Evolutionary conservation across 1,140 invertebrate genomes (phyloP).

Genomic region (Cryptotermes secundus): DNA sequence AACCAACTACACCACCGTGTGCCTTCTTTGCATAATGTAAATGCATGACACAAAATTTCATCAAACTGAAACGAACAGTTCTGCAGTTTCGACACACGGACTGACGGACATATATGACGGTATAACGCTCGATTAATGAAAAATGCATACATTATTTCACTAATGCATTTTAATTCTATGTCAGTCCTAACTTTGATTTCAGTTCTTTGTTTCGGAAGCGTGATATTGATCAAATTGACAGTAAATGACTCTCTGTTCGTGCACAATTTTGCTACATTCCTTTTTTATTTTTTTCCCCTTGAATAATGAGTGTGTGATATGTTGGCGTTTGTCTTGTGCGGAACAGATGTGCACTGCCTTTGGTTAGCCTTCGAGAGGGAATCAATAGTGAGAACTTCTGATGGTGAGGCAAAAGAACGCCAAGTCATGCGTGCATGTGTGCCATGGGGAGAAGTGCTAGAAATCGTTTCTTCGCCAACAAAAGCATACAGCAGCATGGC

Average conservation of each 20-base stretch:
- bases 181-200: too few species aligned
- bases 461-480: neutral
- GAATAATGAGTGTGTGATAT: neutral
- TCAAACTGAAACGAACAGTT: too few species aligned
- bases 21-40: too few species aligned
- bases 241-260: neutral
- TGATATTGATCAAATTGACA: too few species aligned
- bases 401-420: neutral
- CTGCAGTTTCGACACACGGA: too few species aligned
- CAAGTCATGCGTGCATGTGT: neutral
- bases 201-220: too few species aligned
- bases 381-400: neutral
- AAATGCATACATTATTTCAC: too few species aligned
- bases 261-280: neutral
- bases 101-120: too few species aligned
- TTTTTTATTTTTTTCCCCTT: neutral
- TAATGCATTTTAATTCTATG: too few species aligned
- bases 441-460: neutral
- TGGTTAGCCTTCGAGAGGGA: neutral
- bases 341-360: neutral
- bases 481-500: neutral
- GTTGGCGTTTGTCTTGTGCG: neutral
- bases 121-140: too few species aligned
- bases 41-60: too few species aligned
- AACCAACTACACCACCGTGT: too few species aligned